phyloP scores from a whole-genome alignment of 2,888 invertebrate genomes.

The Cataglyphis cursor region DNA sequence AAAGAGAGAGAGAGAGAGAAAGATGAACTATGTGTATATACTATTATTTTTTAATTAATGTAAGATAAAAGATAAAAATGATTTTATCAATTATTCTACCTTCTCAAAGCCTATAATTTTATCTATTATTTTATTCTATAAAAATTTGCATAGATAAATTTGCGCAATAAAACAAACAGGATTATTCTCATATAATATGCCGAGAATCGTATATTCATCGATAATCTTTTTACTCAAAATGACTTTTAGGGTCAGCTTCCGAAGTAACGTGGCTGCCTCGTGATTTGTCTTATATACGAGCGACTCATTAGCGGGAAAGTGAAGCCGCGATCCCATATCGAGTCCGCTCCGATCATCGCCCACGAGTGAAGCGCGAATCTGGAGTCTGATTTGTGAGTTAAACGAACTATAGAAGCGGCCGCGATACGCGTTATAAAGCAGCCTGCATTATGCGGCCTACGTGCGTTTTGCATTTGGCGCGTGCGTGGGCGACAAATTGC shows the following conservation, averaged over 20 bases:
- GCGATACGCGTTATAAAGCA: slow-evolving; percentile 55
- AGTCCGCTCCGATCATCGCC: slow-evolving; percentile 63
- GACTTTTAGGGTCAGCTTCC: slow-evolving; percentile 40
- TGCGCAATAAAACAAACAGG: background rate
- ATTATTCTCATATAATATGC: slow-evolving; percentile 1
- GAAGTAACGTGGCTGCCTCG: slow-evolving; percentile 26
- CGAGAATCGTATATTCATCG: background rate
- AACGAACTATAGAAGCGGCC: slow-evolving; percentile 67
- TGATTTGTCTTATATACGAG: slow-evolving; percentile 42
- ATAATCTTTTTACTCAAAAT: slow-evolving; percentile 11
- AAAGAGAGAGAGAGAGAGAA: no score
- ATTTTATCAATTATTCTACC: background rate
- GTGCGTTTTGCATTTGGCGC: slow-evolving; percentile 79
- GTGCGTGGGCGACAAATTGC: slow-evolving; percentile 82
- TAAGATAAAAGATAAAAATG: background rate
- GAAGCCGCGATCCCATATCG: slow-evolving; percentile 64
- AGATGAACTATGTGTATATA: no score
- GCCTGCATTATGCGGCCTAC: slow-evolving; percentile 74
- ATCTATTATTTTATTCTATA: background rate
- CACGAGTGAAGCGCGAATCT: slow-evolving; percentile 60
- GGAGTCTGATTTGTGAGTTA: slow-evolving; percentile 74
- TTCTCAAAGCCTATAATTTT: background rate
- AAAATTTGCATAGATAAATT: background rate
- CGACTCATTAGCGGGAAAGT: slow-evolving; percentile 66
- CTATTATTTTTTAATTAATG: no score